Conservation (phyloP, 1,140 invertebrate genomes). For the Drosophila arizonae region DNA sequence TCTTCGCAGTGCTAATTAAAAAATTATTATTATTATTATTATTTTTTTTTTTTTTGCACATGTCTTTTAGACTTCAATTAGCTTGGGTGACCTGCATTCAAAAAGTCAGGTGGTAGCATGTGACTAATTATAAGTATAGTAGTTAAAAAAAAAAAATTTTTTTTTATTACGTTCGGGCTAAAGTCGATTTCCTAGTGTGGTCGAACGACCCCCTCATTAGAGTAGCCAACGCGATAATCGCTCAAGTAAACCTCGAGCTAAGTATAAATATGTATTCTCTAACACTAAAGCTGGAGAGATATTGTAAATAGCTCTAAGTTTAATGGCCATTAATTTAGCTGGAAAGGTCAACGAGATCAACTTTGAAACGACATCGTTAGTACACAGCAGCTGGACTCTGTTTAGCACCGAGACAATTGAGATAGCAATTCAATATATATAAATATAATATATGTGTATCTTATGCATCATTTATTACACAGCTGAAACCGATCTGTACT, state of each 20-base stretch:
- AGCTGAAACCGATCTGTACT: constrained; percentile 88
- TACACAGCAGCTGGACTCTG: not conserved
- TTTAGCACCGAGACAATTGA: not conserved
- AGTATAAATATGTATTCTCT: not conserved
- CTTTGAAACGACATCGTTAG: not conserved
- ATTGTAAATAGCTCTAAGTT: constrained; percentile 10
- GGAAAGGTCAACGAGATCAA: constrained; percentile 15
- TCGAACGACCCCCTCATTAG: constrained; percentile 24
- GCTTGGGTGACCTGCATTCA: not conserved
- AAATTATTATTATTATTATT: too few relatives aligned
- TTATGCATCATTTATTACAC: constrained; percentile 72
- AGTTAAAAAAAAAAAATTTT: not conserved
- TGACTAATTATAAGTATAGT: constrained; percentile 30
- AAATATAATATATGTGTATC: not conserved
- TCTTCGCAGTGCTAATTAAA: too few relatives aligned
- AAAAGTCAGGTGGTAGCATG: constrained; percentile 24
- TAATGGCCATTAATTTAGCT: not conserved
- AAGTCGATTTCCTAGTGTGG: constrained; percentile 34
- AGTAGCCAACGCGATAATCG: constrained; percentile 8
- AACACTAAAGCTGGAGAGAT: constrained; percentile 1
- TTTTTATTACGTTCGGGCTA: constrained; percentile 6
- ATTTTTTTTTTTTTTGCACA: not conserved
- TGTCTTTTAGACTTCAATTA: not conserved
- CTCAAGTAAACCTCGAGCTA: constrained; percentile 2
- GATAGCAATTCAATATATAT: not conserved